Percentiles rank a stretch among this genome's conserved stretches.
Conservation (phyloP, 2,113 vertebrate genomes). For the Zingel zingel region DNA sequence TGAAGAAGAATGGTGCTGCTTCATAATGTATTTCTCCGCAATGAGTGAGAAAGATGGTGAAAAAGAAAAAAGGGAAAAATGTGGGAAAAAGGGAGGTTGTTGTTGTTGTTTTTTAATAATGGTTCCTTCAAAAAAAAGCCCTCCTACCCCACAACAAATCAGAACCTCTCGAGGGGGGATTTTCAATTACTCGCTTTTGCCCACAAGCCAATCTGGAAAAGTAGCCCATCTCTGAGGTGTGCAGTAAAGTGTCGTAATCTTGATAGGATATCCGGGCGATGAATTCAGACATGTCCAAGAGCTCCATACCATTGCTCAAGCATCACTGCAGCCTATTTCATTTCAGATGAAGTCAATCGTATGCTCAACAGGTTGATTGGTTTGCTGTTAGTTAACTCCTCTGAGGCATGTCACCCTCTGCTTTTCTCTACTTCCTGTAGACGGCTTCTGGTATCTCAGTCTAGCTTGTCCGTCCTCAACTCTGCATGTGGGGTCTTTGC, state of each 20-base stretch:
- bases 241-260: constrained; percentile 66
- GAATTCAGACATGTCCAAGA: constrained; percentile 70
- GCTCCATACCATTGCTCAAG: constrained; percentile 66
- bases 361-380: constrained; percentile 53
- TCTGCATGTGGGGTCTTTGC: constrained; percentile 32
- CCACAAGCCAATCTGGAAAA: constrained; percentile 70
- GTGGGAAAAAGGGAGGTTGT: neutral
- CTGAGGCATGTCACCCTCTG: constrained; percentile 19
- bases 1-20: constrained; percentile 72
- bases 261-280: constrained; percentile 70
- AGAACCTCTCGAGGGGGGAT: constrained; percentile 48
- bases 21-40: constrained; percentile 72
- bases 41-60: constrained; percentile 51
- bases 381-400: constrained; percentile 49
- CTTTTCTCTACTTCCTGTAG: constrained; percentile 40
- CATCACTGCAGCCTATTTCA: constrained; percentile 67
- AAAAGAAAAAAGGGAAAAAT: constrained; percentile 34
- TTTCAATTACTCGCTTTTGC: constrained; percentile 76
- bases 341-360: constrained; percentile 54
- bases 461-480: constrained; percentile 32
- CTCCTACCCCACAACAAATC: constrained; percentile 56
- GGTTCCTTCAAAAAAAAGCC: constrained; percentile 44
- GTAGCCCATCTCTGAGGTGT: constrained; percentile 58
- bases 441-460: constrained; percentile 8
- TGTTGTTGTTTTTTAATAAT: constrained; percentile 29